Base-by-base conservation (phyloP, 1,140 invertebrate species). In the Diorhabda carinulata region DNA sequence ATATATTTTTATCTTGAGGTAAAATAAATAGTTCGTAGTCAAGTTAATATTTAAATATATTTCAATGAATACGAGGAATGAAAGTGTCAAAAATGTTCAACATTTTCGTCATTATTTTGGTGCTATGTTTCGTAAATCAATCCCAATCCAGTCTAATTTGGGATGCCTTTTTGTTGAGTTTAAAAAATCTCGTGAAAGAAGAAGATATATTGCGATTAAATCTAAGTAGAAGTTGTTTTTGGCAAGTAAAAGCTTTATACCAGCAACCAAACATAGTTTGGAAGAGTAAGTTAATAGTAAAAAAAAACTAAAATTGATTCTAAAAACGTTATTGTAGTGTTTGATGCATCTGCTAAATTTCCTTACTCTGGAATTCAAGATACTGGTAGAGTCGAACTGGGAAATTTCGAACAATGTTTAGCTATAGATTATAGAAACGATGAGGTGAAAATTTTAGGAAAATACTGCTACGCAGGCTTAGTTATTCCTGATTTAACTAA, bases 381-480 rank as follows among this genome's bases (percentile, higher is more conserved):
- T 43, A 65, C 64, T 25, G 52, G 63, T 6, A 47, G 57, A 45
- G 5, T 67, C 4, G 71, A 74, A 43, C 69, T 69, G 10, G 74
- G 74, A 61, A 70, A 44, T 61, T 76, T 68, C 57, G 71, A 74
- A 61, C 70, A 74, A 66, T 76, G 74, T 59, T 44, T 76, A 25
- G 47, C 68, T n/a, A 65, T 76, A 58, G 73, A 71, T 56, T 43
- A 57, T 40, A 62, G 47, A 7, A n/a, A 10, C 4, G 57, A 68
- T 57, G 65, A 56, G 3, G 59, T 47, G 2, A 73, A 56, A 64
- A 57, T 74, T 45, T 57, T 70, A 7, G 73, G 73, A 57, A 72
- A 74, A 63, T 66, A 74, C 61, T 74, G 73, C 42, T n/a, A 43
- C 40, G 52, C 43, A 4, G 67, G 72, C 8, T 43, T 68, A 10